phyloP scores from a whole-genome alignment of 1,140 invertebrate genomes.

The Parasteatoda tepidariorum region DNA sequence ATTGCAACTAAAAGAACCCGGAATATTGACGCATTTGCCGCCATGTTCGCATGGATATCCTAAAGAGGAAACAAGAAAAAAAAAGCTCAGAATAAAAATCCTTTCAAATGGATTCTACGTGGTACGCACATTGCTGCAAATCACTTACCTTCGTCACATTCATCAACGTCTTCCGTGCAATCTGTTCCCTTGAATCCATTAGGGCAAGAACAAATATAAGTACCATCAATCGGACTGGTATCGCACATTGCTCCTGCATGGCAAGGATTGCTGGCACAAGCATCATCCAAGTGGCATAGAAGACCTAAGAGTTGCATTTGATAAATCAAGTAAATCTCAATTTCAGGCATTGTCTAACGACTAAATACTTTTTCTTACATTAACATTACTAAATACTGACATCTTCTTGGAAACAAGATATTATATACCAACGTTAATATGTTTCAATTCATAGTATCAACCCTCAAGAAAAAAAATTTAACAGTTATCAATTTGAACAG shows the following conservation, averaged over 20 bases:
- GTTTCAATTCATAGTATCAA: too few species aligned
- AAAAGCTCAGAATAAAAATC: neutral
- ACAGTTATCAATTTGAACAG: too few species aligned
- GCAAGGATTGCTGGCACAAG: conserved; percentile 96
- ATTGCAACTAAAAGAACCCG: conserved; percentile 91
- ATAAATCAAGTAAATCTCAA: neutral
- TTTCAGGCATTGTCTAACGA: too few species aligned
- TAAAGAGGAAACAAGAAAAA: conserved; percentile 72
- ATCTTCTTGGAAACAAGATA: too few species aligned
- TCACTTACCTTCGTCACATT: conserved; percentile 89
- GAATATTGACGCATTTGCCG: conserved; percentile 86
- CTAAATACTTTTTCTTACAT: too few species aligned
- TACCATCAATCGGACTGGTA: conserved; percentile 94
- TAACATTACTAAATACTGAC: too few species aligned
- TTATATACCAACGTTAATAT: too few species aligned
- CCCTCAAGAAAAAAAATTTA: too few species aligned
- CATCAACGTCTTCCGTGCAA: conserved; percentile 94
- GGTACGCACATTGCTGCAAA: conserved; percentile 79
- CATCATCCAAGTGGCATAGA: conserved; percentile 95
- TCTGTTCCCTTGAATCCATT: conserved; percentile 89
- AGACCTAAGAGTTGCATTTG: conserved; percentile 76
- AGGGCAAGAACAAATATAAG: conserved; percentile 92
- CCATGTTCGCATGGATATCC: conserved; percentile 69
- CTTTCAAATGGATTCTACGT: neutral
- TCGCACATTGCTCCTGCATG: conserved; percentile 93